Conservation (phyloP, 2,797 vertebrate genomes). For the Thalassophryne amazonica region DNA sequence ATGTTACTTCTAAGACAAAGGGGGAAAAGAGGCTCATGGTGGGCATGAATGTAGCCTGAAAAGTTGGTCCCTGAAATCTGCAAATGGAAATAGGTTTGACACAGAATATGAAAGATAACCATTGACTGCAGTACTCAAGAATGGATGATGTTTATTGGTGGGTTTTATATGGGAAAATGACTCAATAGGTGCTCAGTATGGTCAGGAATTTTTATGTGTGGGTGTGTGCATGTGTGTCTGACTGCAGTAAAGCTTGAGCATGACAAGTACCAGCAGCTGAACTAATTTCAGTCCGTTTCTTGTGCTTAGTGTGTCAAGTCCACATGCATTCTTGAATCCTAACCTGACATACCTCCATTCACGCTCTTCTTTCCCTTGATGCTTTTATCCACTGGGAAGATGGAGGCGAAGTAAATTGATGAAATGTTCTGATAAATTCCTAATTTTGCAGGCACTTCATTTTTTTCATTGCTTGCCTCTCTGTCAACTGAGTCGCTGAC, state of each 20-base stretch:
- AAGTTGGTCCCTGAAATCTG: constrained; percentile 11
- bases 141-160: not conserved
- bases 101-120: not conserved
- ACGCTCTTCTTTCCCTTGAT: constrained; percentile 5
- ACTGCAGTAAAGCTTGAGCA: not conserved
- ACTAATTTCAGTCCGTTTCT: constrained; percentile 19
- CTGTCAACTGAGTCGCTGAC: not conserved
- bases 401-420: constrained; percentile 40
- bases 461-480: constrained; percentile 8
- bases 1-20: constrained; percentile 15
- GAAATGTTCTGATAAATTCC: constrained; percentile 48
- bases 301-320: constrained; percentile 34
- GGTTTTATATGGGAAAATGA: not conserved
- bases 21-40: constrained; percentile 1
- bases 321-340: constrained; percentile 33
- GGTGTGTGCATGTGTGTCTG: no score
- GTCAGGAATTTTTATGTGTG: no score
- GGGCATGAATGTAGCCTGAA: constrained; percentile 10
- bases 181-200: not conserved
- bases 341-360: constrained; percentile 13
- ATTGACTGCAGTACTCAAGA: not conserved
- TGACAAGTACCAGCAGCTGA: constrained; percentile 21
- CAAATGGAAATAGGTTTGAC: constrained; percentile 14
- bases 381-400: constrained; percentile 2
- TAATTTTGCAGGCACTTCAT: constrained; percentile 30